Percentiles rank a stretch among this genome's conserved stretches.
Conservation (phyloP, 92 coral and sea anemone genomes). For the Zoanthus solanderi region DNA sequence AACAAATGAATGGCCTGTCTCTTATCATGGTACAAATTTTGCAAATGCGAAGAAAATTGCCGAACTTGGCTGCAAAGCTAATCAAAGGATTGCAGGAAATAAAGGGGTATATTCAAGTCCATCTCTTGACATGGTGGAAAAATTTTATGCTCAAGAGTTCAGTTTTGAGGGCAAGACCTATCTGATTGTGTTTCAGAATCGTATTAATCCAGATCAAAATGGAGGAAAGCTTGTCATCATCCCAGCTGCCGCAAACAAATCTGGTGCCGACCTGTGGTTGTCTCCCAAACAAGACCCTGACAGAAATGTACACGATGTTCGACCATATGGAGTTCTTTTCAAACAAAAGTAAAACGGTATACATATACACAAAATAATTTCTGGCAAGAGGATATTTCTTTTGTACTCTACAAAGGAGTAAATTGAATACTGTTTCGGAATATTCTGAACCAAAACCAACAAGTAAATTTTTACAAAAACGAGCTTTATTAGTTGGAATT, state of each 20-base stretch:
- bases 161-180: constrained; percentile 54
- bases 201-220: constrained; percentile 63
- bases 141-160: constrained; percentile 61
- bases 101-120: constrained; percentile 78
- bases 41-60: constrained; percentile 43
- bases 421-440: no score
- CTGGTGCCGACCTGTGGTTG: constrained; percentile 73
- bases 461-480: no score
- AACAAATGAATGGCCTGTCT: constrained; percentile 79
- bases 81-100: constrained; percentile 41
- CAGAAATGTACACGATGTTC: constrained; percentile 48
- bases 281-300: constrained; percentile 53
- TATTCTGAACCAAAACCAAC: no score
- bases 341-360: not conserved
- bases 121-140: constrained; percentile 60
- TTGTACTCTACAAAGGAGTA: no score
- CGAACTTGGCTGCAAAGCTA: constrained; percentile 53
- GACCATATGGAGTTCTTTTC: constrained; percentile 73
- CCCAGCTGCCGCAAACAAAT: constrained; percentile 56
- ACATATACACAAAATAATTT: no score
- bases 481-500: no score
- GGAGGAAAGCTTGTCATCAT: constrained; percentile 45
- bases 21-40: constrained; percentile 73
- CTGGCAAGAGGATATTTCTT: no score
- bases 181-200: constrained; percentile 78